Conservation (phyloP, 2,113 vertebrate species). For the Grammomys surdaster region DNA sequence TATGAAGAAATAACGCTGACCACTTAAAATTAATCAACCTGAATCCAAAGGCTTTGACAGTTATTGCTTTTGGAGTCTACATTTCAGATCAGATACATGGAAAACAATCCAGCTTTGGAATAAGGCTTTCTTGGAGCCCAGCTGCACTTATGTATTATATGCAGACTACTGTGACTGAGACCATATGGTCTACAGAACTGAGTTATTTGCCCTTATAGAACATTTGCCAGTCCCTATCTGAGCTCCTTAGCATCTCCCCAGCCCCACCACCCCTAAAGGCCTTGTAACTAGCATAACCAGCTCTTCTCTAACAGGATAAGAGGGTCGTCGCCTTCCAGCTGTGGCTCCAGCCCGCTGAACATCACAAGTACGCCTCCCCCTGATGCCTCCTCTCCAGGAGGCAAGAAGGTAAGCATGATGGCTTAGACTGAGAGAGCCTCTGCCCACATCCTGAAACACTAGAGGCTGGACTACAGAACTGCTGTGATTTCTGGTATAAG, state of each 20-base stretch:
- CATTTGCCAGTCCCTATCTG: background rate
- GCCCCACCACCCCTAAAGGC: background rate
- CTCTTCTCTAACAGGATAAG: constrained; percentile 90
- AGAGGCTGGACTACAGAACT: background rate
- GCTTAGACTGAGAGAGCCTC: constrained; percentile 2
- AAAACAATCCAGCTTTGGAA: background rate
- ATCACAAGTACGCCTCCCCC: constrained; percentile 98
- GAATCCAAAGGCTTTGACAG: constrained; percentile 14
- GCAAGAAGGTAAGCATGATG: constrained; percentile 92
- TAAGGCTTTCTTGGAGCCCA: constrained; percentile 14
- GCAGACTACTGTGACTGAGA: background rate
- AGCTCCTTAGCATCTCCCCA: background rate
- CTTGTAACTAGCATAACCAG: constrained; percentile 30
- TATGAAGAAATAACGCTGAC: constrained; percentile 45
- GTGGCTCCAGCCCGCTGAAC: constrained; percentile 97
- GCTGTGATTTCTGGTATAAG: background rate
- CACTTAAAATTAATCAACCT: constrained; percentile 36
- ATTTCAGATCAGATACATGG: background rate
- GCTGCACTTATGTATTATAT: background rate
- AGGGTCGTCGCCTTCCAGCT: constrained; percentile 98
- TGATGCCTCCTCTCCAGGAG: constrained; percentile 95
- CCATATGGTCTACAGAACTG: background rate
- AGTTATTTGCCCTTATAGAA: background rate
- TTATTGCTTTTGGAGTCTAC: background rate
- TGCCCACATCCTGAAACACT: background rate